Conservation (phyloP, 2,797 vertebrate species). For the Tapirus indicus region DNA sequence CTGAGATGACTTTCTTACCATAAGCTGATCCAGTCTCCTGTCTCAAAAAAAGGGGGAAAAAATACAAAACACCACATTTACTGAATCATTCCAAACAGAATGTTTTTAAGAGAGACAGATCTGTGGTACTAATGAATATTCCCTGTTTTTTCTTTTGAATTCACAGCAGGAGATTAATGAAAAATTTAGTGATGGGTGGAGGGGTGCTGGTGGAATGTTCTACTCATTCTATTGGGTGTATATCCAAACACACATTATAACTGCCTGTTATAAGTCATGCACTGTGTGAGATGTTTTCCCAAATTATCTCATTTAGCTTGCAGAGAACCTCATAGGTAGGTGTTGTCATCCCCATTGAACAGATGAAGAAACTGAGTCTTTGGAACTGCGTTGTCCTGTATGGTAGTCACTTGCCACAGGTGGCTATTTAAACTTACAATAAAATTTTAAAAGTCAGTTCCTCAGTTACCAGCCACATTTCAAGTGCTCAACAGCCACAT, state of each 20-base stretch:
- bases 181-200: background rate
- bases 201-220: background rate
- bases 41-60: background rate
- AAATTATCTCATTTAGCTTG: too few relatives aligned
- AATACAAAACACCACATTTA: slow-evolving; percentile 45
- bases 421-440: background rate
- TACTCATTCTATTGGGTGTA: background rate
- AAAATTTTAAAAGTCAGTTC: background rate
- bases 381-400: background rate
- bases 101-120: slow-evolving; percentile 9
- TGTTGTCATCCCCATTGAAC: background rate
- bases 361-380: background rate
- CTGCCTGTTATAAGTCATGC: background rate
- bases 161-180: slow-evolving; percentile 58
- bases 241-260: background rate
- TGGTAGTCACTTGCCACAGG: background rate
- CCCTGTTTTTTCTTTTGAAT: slow-evolving; percentile 50
- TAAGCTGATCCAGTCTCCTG: slow-evolving; percentile 55
- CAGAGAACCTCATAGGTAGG: background rate
- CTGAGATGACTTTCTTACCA: slow-evolving; percentile 72
- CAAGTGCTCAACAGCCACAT: background rate
- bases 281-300: too few relatives aligned
- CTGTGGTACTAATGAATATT: background rate
- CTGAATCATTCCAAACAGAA: slow-evolving; percentile 60
- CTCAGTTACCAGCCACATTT: background rate